Conservation (phyloP, 2,888 invertebrate species). For the Drosophila maculinotata region DNA sequence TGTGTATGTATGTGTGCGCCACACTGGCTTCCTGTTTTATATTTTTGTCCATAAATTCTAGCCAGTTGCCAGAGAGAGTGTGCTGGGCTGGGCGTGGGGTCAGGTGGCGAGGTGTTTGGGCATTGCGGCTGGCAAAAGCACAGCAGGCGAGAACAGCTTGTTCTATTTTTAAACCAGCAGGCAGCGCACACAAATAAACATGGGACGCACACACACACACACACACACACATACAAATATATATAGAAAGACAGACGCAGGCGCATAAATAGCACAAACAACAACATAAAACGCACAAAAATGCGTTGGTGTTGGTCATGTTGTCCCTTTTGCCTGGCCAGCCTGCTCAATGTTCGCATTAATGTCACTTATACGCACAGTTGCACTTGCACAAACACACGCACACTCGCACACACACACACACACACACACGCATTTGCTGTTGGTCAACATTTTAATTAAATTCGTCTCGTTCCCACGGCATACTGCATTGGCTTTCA, state of each 20-base stretch:
- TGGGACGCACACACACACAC: conserved; percentile 33
- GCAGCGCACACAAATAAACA: conserved; percentile 41
- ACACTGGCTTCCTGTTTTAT: conserved; percentile 72
- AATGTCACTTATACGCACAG: conserved; percentile 81
- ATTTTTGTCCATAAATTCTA: conserved; percentile 77
- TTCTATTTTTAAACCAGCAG: conserved; percentile 77
- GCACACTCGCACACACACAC: conserved; percentile 10
- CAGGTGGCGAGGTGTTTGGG: conserved; percentile 54
- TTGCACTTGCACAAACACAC: conserved; percentile 69
- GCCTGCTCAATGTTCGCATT: conserved; percentile 73
- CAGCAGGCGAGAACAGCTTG: conserved; percentile 75
- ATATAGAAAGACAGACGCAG: conserved; percentile 61
- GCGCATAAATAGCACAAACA: conserved; percentile 77
- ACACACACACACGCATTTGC: conserved; percentile 18
- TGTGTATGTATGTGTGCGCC: conserved; percentile 32
- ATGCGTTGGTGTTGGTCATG: conserved; percentile 52
- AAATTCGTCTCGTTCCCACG: conserved; percentile 64
- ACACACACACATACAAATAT: conserved; percentile 16
- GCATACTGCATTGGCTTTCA: conserved; percentile 36
- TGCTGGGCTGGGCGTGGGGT: neutral
- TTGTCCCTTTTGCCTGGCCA: conserved; percentile 44
- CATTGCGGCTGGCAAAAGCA: conserved; percentile 76
- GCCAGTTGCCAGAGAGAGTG: conserved; percentile 60
- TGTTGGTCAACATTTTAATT: conserved; percentile 75
- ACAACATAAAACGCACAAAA: conserved; percentile 50